A percentile compares a stretch with the other conserved stretches of the same genome.
Evolutionary conservation across 1,140 invertebrate genomes (phyloP).

Genomic region (Tetramorium alpestre): DNA sequence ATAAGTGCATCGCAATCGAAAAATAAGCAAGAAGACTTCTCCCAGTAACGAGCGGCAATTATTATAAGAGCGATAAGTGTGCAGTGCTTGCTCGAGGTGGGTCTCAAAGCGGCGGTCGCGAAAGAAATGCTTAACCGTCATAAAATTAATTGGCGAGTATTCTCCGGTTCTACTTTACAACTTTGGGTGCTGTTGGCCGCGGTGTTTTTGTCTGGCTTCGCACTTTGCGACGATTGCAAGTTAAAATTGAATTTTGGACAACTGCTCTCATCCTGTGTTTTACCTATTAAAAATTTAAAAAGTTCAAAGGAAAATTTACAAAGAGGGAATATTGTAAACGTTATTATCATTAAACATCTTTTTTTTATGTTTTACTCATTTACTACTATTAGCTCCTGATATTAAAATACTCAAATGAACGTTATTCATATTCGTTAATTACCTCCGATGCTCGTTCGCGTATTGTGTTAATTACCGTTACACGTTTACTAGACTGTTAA

Average conservation of each 20-base stretch:
- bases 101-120: conserved; percentile 25
- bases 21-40: conserved; percentile 36
- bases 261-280: background rate
- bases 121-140: conserved; percentile 27
- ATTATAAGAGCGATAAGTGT: conserved; percentile 63
- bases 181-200: background rate
- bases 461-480: conserved; percentile 20
- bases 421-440: conserved; percentile 22
- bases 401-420: background rate
- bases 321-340: background rate
- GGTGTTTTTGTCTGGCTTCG: conserved; percentile 18
- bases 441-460: background rate
- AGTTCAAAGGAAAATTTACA: background rate
- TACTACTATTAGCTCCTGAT: background rate
- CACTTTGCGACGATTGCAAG: background rate
- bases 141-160: conserved; percentile 49
- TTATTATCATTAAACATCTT: background rate
- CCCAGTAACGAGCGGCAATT: conserved; percentile 58
- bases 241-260: background rate
- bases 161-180: background rate
- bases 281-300: background rate
- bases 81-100: conserved; percentile 14
- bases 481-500: conserved; percentile 8
- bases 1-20: background rate
- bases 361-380: background rate